Base-by-base conservation (phyloP, 2,888 invertebrate species). In the Drosophila atroscutellata region DNA sequence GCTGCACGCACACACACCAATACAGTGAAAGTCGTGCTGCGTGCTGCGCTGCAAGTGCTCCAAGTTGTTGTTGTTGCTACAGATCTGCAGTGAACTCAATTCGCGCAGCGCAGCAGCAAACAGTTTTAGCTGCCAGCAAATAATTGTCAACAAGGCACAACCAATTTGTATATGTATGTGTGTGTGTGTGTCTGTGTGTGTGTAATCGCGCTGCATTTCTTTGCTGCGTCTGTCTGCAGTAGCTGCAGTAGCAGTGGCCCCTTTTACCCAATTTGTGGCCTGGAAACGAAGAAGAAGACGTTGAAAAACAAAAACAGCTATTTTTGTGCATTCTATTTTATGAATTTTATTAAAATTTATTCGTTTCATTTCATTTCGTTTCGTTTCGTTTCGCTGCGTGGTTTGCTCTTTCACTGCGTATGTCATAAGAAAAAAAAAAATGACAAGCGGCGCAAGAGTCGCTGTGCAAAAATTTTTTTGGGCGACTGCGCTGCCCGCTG, bases 41-140 rank as follows among this genome's bases (percentile, higher is more conserved):
- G 51, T 58, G 52, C 50, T 67, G 51, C 61, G 52, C 50, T 65
- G 72, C 62, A 72, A 69, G 61, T 62, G 71, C 62, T 24, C 32
- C 15, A 26, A 24, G 39, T 24, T 61, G 42, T 47, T 67, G 51
- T 18, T 72, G 63, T 52, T 50, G 66, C 62, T 58, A 51, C 50
- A 69, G 71, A 81, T 72, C 77, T 70, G 75, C 81, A 69, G 62
- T 75, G 86, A 78, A 72, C 84, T 83, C 84, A 76, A 83, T 81
- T 74, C 67, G 63, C 67, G 45, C 64, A 69, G 72, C 67, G 76
- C 75, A 75, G 70, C 65, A 47, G 63, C 62, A 75, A 72, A 78
- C 80, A 76, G 45, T 75, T 71, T 51, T 52, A 61, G 80, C 64
- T 54, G 70, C 59, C 61, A 60, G 45, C 60, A 51, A 71, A 75